Evolutionary conservation across 2,888 invertebrate genomes (phyloP).

Genomic region (Achlya flavicornis): DNA sequence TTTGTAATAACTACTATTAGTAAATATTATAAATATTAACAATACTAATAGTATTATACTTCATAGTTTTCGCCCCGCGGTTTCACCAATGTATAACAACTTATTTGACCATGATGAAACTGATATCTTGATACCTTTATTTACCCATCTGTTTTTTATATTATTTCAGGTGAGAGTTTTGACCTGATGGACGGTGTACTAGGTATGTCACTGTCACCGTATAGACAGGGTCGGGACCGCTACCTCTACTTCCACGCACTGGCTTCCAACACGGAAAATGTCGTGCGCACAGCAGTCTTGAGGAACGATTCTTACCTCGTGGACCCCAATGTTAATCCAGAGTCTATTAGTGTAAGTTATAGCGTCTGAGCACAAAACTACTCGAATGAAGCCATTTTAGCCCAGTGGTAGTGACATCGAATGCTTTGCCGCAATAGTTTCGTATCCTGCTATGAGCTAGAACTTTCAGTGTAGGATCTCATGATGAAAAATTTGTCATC

Average conservation of each 20-base stretch:
- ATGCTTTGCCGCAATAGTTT: too few relatives aligned
- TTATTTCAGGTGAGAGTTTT: conserved; percentile 83
- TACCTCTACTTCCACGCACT: conserved; percentile 88
- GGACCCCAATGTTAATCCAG: conserved; percentile 75
- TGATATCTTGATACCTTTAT: too few relatives aligned
- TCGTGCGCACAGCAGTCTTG: conserved; percentile 84
- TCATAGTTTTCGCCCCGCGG: too few relatives aligned
- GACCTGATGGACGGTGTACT: conserved; percentile 90
- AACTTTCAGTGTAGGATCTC: too few relatives aligned
- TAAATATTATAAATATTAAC: too few relatives aligned
- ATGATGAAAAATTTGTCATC: too few relatives aligned
- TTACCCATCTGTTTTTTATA: not conserved
- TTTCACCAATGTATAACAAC: too few relatives aligned
- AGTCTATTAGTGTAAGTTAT: conserved; percentile 80
- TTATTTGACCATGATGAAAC: too few relatives aligned
- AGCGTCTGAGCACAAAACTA: conserved; percentile 1
- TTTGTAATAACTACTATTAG: too few relatives aligned
- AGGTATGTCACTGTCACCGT: conserved; percentile 87
- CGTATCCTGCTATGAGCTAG: too few relatives aligned
- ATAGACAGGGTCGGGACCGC: conserved; percentile 60
- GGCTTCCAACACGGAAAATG: conserved; percentile 86
- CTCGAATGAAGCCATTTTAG: not conserved
- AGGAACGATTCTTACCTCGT: conserved; percentile 82
- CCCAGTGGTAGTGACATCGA: too few relatives aligned
- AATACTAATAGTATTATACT: too few relatives aligned